phyloP scores from a whole-genome alignment of 2,888 invertebrate genomes.

The Morpho achilles region DNA sequence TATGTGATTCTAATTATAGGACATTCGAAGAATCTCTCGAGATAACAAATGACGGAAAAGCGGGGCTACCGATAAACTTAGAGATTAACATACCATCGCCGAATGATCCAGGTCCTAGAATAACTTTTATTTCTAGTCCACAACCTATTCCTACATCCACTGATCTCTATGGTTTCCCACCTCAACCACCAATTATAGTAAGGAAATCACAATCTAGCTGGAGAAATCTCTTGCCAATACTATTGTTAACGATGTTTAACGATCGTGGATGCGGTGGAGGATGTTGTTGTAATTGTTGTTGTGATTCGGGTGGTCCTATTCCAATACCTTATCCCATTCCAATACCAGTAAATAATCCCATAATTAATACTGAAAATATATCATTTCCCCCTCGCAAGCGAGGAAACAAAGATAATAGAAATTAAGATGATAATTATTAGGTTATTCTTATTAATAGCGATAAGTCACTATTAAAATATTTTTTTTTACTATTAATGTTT shows the following conservation, averaged over 20 bases:
- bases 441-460: too few species aligned
- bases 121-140: constrained; percentile 36
- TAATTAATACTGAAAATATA: constrained; percentile 31
- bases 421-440: neutral
- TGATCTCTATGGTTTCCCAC: constrained; percentile 23
- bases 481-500: too few species aligned
- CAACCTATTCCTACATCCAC: constrained; percentile 6
- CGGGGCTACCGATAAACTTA: constrained; percentile 39
- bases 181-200: constrained; percentile 37
- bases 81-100: constrained; percentile 47
- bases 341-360: constrained; percentile 42
- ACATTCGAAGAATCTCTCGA: constrained; percentile 12
- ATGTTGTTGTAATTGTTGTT: constrained; percentile 32
- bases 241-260: constrained; percentile 42
- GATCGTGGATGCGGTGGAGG: constrained; percentile 33
- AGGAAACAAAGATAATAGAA: constrained; percentile 17
- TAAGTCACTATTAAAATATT: too few species aligned
- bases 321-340: constrained; percentile 49
- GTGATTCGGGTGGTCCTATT: constrained; percentile 28
- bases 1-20: constrained; percentile 9
- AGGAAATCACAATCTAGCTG: constrained; percentile 36
- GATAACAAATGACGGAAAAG: constrained; percentile 18
- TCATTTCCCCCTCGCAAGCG: constrained; percentile 24
- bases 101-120: constrained; percentile 35
- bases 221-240: constrained; percentile 42